These are phyloP conservation scores for Ranitomeya imitator DNA, from an alignment of 2,113 vertebrate genomes.

Conservation along the genomic window DNA sequence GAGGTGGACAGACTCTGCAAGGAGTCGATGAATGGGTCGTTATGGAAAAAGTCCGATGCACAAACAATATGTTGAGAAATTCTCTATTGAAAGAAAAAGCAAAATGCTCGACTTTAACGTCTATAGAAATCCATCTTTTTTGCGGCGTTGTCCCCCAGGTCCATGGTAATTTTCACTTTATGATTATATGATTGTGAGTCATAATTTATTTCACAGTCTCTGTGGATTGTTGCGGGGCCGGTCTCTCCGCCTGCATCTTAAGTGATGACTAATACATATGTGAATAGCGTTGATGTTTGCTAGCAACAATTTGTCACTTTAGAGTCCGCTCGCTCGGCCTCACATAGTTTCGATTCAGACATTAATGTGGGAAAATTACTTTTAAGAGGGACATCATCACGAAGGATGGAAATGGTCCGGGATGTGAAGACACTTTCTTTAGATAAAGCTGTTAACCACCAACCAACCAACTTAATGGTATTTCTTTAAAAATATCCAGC, in stretches of 20 bases:
- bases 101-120: background rate
- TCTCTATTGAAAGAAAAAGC: background rate
- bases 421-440: background rate
- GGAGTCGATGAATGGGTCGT: background rate
- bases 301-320: slow-evolving; percentile 44
- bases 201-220: slow-evolving; percentile 41
- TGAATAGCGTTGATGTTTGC: slow-evolving; percentile 22
- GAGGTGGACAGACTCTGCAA: background rate
- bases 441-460: background rate
- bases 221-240: background rate
- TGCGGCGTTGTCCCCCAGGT: background rate
- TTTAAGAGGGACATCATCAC: background rate
- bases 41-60: background rate
- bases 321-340: background rate
- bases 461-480: background rate
- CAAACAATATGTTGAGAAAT: background rate
- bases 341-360: slow-evolving; percentile 24
- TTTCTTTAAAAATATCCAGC: background rate
- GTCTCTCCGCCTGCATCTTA: slow-evolving; percentile 24
- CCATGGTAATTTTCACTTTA: slow-evolving; percentile 40
- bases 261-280: slow-evolving; percentile 45
- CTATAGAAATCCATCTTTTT: slow-evolving; percentile 20
- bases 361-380: slow-evolving; percentile 8
- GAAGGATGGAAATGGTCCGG: background rate
- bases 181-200: slow-evolving; percentile 45